A percentile compares a stretch with the other conserved stretches of the same genome.
phyloP scores from a whole-genome alignment of 2,113 vertebrate species.

The Aegypius monachus region DNA sequence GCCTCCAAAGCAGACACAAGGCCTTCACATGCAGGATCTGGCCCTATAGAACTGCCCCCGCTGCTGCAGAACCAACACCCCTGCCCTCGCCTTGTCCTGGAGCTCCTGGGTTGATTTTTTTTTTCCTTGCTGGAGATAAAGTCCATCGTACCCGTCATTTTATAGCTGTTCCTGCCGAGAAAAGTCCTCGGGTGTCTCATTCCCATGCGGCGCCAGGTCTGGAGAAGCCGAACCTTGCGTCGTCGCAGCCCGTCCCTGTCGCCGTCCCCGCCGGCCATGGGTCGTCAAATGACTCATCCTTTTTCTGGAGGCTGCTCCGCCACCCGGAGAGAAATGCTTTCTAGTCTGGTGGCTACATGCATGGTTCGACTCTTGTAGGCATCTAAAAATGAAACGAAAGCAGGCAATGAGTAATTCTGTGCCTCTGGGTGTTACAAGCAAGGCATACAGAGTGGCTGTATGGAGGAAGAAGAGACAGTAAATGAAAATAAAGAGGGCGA shows the following conservation, averaged over 20 bases:
- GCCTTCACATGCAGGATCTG: background rate
- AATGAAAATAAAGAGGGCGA: background rate
- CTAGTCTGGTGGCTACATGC: background rate
- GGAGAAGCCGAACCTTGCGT: background rate
- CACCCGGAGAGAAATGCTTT: background rate
- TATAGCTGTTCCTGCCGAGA: background rate
- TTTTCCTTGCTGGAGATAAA: background rate
- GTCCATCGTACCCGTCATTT: background rate
- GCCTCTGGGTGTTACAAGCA: background rate
- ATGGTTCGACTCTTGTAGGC: background rate
- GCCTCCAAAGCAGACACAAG: background rate
- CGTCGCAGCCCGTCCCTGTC: background rate
- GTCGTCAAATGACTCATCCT: background rate
- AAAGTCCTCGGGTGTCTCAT: background rate
- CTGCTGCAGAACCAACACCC: background rate
- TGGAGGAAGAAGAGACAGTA: fast-evolving
- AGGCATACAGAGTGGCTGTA: fast-evolving
- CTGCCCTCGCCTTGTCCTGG: background rate
- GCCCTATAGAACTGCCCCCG: fast-evolving
- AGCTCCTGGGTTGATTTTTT: background rate
- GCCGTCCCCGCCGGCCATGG: fast-evolving
- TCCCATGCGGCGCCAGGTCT: background rate
- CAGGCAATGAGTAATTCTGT: background rate
- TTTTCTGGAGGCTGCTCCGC: background rate
- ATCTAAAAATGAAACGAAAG: background rate